A percentile compares a stretch with the other conserved stretches of the same genome.
Conservation (phyloP, 1,140 invertebrate species). For the Danaus melanippus region DNA sequence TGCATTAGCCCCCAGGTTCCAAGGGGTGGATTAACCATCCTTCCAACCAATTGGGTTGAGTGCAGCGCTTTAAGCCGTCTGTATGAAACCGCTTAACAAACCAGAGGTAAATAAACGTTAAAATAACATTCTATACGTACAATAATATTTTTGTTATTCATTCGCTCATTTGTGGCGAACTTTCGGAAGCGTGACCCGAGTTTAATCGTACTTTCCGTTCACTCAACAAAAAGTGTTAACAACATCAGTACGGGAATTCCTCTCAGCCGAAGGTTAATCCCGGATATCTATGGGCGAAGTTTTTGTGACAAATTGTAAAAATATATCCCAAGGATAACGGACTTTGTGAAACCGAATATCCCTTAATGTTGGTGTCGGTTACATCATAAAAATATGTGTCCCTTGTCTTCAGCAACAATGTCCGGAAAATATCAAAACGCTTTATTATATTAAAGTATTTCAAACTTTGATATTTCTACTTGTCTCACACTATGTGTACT, state of each 20-base stretch:
- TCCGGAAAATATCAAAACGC: constrained; percentile 4
- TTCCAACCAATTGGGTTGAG: constrained; percentile 19
- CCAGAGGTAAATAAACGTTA: neutral
- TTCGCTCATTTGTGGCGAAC: constrained; percentile 4
- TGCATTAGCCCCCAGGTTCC: constrained; percentile 18
- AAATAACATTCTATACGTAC: neutral
- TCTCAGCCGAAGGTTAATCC: constrained; percentile 17
- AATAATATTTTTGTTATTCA: no score
- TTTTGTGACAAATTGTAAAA: constrained; percentile 33
- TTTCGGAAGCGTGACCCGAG: constrained; percentile 4
- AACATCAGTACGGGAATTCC: constrained; percentile 16
- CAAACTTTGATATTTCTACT: neutral
- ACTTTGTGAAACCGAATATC: constrained; percentile 10
- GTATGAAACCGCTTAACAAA: constrained; percentile 1
- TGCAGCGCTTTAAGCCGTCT: constrained; percentile 16
- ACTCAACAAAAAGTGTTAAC: constrained; percentile 18
- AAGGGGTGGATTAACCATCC: constrained; percentile 14
- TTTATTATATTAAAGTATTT: neutral
- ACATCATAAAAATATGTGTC: constrained; percentile 17
- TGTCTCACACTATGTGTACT: neutral
- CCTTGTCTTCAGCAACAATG: constrained; percentile 10
- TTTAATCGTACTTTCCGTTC: constrained; percentile 13
- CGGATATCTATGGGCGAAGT: constrained; percentile 19
- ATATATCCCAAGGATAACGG: constrained; percentile 21
- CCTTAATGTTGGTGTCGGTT: constrained; percentile 16